Conservation (phyloP, 2,888 invertebrate species). For the Andrena fulva region DNA sequence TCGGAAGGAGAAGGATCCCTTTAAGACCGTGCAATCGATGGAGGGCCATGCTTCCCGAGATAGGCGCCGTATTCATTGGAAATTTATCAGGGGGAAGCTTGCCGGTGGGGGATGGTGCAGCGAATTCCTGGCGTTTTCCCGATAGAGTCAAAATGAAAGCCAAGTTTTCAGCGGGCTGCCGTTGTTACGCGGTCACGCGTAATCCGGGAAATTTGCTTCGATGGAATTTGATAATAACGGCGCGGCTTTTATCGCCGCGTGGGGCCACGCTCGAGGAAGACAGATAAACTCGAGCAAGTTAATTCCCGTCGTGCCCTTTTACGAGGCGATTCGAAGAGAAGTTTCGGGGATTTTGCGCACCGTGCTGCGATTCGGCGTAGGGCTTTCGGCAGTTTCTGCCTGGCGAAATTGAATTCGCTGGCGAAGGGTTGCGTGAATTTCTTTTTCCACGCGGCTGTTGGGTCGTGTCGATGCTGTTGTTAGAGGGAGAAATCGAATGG, state of each 20-base stretch:
- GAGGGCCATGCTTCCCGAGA: slow-evolving; percentile 31
- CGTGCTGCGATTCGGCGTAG: background rate
- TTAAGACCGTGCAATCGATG: slow-evolving; percentile 37
- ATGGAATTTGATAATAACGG: slow-evolving; percentile 22
- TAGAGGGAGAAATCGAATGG: background rate
- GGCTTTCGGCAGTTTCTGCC: background rate
- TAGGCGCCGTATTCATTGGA: slow-evolving; percentile 46
- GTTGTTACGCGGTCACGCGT: background rate
- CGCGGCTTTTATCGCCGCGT: slow-evolving; percentile 13
- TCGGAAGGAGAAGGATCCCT: slow-evolving; percentile 18
- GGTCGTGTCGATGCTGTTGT: background rate
- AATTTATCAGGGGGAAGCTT: slow-evolving; percentile 43
- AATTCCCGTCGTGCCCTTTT: slow-evolving; percentile 28
- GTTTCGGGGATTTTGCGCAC: background rate
- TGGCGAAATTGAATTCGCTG: slow-evolving; percentile 40
- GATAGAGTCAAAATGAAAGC: slow-evolving; percentile 6
- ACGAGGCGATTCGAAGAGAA: slow-evolving; percentile 22
- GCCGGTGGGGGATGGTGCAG: background rate
- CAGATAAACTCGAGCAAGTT: slow-evolving; percentile 19
- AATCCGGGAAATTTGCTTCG: background rate
- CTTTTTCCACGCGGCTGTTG: background rate
- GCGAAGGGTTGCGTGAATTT: slow-evolving; percentile 23
- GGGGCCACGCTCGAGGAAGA: background rate
- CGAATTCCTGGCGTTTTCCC: slow-evolving; percentile 27
- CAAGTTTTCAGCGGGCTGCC: background rate